Evolutionary conservation across 2,888 invertebrate species (phyloP), one percentile per base, ranked within the genome.

Genomic region (Tupiocoris notatus): DNA sequence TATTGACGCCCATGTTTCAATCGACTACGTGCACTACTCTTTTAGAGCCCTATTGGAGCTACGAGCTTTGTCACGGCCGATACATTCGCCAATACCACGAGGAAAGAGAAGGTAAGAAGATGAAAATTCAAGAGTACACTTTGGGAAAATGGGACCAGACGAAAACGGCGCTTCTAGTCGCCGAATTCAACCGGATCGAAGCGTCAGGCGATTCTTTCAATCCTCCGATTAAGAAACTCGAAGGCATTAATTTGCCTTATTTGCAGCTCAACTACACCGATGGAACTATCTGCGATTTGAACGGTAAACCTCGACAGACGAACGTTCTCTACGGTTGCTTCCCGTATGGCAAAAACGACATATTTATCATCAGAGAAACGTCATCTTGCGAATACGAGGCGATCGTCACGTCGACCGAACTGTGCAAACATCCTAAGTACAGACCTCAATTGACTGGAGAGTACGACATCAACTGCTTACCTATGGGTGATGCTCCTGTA

Each of bases 31-130:
- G 96, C 82, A 94, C 95, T 0, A 95, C 93, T 82, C 88, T 94
- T 79, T 85, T 95, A 67, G 96, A 95, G 83, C 90, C 92, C 1
- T 98, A 96, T 83, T 98, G 98, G 98, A 95, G 95, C 0, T 98
- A 98, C 83, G 96, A 98, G 84, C 89, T 98, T 25, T 98, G 98
- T 82, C 98, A 98, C 84, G 97, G 97, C 0, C 88, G 89, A 81
- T 92, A 92, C 83, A 89, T 98, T 1, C 88, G 94, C 23, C 98
- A 99, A 83, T 99, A 94, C 83, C 98, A 99, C 84, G 98, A 98
- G 83, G 95, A 96, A 81, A 88, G 95, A 80, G 96, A 96, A 83
- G 92, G 90, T n/a, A 91, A 94, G 85, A 89, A 90, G 83, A 88
- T 92, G 0, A 92, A 91, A 82, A 85, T 90, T 0, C 96, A 96